Evolutionary conservation across 2,888 invertebrate genomes (phyloP), one percentile per base, ranked within the genome.

Genomic region (Ophioninae sp.): DNA sequence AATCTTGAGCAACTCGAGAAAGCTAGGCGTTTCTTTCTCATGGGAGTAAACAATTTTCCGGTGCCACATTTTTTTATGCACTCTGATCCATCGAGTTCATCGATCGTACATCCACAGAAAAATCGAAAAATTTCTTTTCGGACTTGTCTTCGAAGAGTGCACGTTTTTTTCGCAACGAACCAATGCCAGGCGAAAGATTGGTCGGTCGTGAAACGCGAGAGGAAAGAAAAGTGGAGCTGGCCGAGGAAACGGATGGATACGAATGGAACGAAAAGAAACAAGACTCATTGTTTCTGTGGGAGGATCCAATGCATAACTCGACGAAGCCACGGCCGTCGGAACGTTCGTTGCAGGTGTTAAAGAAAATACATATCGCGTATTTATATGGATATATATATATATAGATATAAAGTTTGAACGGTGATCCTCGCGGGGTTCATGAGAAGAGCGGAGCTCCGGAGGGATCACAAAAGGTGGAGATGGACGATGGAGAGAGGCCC

Each of bases 261-360:
- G 76, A 51, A 30, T 39, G 44, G 65, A 51, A 56, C 64, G 59
- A 82, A 73, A 79, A 76, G 61, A 56, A 83, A 75, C 72, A 79
- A 85, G 81, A 83, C 75, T 80, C 64, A 92, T 92, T 91, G 92
- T 91, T 92, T 91, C 91, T 90, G 91, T 92, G 91, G 91, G 92
- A 92, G 91, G 91, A 91, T 92, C 91, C 90, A 90, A 88, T 90
- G 91, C 91, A 92, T 92, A 91, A 91, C 90, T 91, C 91, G 90
- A 88, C 89, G 87, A 85, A 88, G 85, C 89, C 88, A 69, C 78
- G 73, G 77, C 68, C 67, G 75, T 81, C 67, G 61, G 77, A 77
- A 74, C 69, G 83, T 76, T 65, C 39, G 73, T 64, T 87, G 91
- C 90, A 91, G 91, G 91, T 92, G 91, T 91, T 91, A 91, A 91